Evolutionary conservation across 1,140 invertebrate species (phyloP), one percentile per base, ranked within the genome.

Genomic region (Pteromalus puparum): DNA sequence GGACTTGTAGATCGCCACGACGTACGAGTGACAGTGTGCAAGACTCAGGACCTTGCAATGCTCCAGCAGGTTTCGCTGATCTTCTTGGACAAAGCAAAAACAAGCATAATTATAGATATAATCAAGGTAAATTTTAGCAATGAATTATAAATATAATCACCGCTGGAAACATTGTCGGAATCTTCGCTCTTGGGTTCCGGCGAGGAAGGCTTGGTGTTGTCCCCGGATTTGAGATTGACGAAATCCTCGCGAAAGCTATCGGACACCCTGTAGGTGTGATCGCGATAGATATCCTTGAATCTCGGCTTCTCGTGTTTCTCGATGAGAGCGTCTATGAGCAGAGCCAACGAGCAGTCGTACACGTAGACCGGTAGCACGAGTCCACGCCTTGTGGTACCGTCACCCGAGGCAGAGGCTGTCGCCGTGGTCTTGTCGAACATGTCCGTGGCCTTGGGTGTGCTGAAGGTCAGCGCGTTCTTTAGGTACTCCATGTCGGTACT

Each of bases 1-100:
- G 13, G 95, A 95, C 85, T 94, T 93, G 88, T 95, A 96, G 7
- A 96, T 92, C 0, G 95, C 95, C 42, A 94, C 93, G 0, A 96
- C 95, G 90, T 96, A 97, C 77, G 95, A 95, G 84, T 95, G 95
- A 67, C 94, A 95, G 91, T 95, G 96, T 2, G 94, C 93, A 53
- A 95, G 93, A 48, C 93, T 94, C 28, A 97, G 86, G 0, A 94
- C 89, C 83, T 93, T 94, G 85, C 95, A 96, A 88, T 96, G 95
- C 65, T 95, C 93, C 85, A 93, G 92, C 1, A 96, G 90, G 85
- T 92, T 94, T 87, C 89, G 90, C 88, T 93, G 93, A 89, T 93
- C 92, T 93, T 42, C 38, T 42, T 42, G 38, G 38, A 9, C 38
- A 42, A 42, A 42, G 10, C 38, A 7, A 21, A 34, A 34, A 34